Conservation (phyloP, 2,888 invertebrate genomes). For the Leucophenga maculata region DNA sequence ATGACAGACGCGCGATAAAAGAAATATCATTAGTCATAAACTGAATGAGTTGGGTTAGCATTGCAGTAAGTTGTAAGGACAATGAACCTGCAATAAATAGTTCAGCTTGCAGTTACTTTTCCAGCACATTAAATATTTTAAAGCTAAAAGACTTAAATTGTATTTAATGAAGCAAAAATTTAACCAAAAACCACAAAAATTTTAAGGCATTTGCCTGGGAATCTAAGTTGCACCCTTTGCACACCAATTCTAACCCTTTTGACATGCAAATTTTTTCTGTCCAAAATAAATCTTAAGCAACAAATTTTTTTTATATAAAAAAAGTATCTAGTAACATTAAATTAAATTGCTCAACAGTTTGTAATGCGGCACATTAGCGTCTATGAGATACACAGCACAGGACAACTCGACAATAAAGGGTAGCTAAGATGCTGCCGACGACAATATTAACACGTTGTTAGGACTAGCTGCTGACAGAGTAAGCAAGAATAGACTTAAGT, state of each 20-base stretch:
- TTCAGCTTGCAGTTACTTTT: neutral
- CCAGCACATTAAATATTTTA: conserved; percentile 32
- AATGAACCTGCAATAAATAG: conserved; percentile 11
- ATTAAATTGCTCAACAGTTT: conserved; percentile 71
- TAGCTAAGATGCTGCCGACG: conserved; percentile 39
- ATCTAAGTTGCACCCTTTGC: neutral
- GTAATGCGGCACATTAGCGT: conserved; percentile 70
- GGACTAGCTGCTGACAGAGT: conserved; percentile 50
- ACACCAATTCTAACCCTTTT: conserved; percentile 46
- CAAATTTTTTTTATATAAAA: conserved; percentile 32
- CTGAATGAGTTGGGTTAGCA: conserved; percentile 43
- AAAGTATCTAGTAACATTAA: conserved; percentile 55
- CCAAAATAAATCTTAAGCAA: conserved; percentile 61
- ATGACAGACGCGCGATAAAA: conserved; percentile 68
- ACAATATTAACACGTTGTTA: conserved; percentile 62
- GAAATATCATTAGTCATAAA: conserved; percentile 68
- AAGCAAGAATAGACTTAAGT: conserved; percentile 24
- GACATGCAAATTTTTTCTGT: conserved; percentile 40
- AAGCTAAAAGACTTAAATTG: conserved; percentile 54
- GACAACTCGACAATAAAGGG: conserved; percentile 47
- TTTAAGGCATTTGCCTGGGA: conserved; percentile 28
- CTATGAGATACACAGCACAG: conserved; percentile 43
- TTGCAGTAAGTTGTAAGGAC: conserved; percentile 27
- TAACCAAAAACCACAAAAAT: conserved; percentile 54
- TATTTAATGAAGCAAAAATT: conserved; percentile 62